Evolutionary conservation across 2,797 vertebrate genomes (phyloP).

Genomic region (Austrolebias charrua): DNA sequence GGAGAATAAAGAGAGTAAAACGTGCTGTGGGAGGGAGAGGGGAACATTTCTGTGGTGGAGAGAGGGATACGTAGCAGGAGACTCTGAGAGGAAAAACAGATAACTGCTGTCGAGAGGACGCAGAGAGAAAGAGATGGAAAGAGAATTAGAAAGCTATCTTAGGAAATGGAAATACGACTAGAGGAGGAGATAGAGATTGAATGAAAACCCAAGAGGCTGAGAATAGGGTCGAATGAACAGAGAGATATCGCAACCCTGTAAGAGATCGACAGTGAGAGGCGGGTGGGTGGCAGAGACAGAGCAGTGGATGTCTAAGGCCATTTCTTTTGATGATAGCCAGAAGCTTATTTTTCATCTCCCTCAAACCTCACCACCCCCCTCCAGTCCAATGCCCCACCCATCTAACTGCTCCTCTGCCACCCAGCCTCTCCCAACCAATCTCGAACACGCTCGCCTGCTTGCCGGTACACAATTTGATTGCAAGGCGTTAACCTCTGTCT

Average conservation of each 20-base stretch:
- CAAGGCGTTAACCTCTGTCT: slow-evolving; percentile 56
- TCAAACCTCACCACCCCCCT: slow-evolving; percentile 32
- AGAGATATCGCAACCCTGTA: slow-evolving; percentile 42
- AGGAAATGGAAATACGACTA: slow-evolving; percentile 27
- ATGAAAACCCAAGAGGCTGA: slow-evolving; percentile 49
- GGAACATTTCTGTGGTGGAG: slow-evolving; percentile 10
- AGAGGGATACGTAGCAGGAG: slow-evolving; percentile 24
- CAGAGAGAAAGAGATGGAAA: slow-evolving; percentile 22
- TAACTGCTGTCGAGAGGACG: slow-evolving; percentile 38
- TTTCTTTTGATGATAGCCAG: slow-evolving; percentile 76
- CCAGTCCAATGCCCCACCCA: slow-evolving; percentile 20
- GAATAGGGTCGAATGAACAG: slow-evolving; percentile 53
- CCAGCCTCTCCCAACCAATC: slow-evolving; percentile 21
- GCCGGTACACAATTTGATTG: slow-evolving; percentile 49
- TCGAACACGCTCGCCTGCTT: slow-evolving; percentile 22
- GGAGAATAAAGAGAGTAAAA: slow-evolving; percentile 16
- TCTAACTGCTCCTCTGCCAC: slow-evolving; percentile 26
- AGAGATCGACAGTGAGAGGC: slow-evolving; percentile 43
- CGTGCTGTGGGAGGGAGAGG: slow-evolving; percentile 3
- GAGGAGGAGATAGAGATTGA: slow-evolving; percentile 32
- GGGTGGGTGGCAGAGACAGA: slow-evolving; percentile 54
- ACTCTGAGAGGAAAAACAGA: slow-evolving; percentile 22
- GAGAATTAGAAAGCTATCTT: slow-evolving; percentile 44
- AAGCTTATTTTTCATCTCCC: slow-evolving; percentile 61
- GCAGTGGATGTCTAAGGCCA: slow-evolving; percentile 67